Conservation (phyloP, 2,797 vertebrate species). For the Anguilla marmorata region DNA sequence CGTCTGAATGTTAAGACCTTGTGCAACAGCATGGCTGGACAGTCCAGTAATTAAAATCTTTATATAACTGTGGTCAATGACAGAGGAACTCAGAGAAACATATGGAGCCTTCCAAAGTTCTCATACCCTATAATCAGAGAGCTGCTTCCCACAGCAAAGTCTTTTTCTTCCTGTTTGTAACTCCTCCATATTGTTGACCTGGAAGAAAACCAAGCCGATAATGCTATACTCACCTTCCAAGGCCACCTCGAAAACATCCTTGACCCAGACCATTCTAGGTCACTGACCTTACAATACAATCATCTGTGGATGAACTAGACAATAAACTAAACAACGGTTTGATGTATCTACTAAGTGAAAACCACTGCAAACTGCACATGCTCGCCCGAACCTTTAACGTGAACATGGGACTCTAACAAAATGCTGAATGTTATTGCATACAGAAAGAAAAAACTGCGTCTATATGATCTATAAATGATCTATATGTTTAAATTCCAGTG, state of each 20-base stretch:
- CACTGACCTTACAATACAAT: background rate
- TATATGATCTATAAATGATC: too few species aligned
- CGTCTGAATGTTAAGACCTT: background rate
- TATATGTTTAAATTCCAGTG: background rate
- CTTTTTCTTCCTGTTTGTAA: slow-evolving; percentile 15
- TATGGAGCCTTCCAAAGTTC: slow-evolving; percentile 54
- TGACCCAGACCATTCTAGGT: background rate
- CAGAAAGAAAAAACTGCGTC: too few species aligned
- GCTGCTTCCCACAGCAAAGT: slow-evolving; percentile 13
- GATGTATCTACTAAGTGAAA: background rate
- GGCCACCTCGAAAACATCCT: background rate
- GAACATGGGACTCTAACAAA: background rate
- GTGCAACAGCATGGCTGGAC: slow-evolving; percentile 56
- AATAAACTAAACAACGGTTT: background rate
- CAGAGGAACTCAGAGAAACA: slow-evolving; percentile 56
- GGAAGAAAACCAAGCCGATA: background rate
- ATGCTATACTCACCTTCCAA: slow-evolving; percentile 2
- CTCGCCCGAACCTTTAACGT: background rate
- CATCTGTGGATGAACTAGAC: background rate
- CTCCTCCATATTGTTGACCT: background rate
- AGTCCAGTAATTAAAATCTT: slow-evolving; percentile 65
- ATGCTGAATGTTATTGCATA: background rate
- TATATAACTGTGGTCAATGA: slow-evolving; percentile 62
- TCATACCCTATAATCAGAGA: slow-evolving; percentile 17
- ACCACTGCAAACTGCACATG: background rate